These are phyloP conservation scores for Poecilia picta DNA, from an alignment of 2,797 vertebrate genomes.

Conservation along the genomic window DNA sequence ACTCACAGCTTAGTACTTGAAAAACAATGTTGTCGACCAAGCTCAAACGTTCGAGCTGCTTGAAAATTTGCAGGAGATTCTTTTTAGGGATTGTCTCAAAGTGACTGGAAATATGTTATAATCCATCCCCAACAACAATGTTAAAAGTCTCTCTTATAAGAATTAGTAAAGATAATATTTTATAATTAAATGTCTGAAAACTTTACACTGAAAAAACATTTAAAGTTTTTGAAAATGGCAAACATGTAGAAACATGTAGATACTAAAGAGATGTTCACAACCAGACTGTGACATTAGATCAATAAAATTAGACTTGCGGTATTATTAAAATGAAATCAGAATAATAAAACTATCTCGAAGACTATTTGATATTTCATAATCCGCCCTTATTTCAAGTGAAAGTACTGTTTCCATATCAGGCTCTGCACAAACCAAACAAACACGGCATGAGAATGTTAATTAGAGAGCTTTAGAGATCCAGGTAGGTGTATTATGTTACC, in stretches of 20 bases:
- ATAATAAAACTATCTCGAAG: not conserved
- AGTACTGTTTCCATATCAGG: constrained; percentile 8
- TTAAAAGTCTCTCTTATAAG: not conserved
- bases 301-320: not conserved
- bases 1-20: not conserved
- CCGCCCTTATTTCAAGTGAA: not conserved
- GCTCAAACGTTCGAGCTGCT: not conserved
- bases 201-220: not conserved
- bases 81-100: not conserved
- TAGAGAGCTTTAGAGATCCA: constrained; percentile 22
- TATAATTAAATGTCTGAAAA: not conserved
- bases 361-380: not conserved
- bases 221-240: not conserved
- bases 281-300: not conserved
- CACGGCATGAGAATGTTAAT: constrained; percentile 19
- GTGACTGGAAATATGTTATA: not conserved
- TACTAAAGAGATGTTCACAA: not conserved
- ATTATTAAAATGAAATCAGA: not conserved
- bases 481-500: constrained; percentile 18
- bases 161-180: not conserved
- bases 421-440: constrained; percentile 14
- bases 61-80: not conserved
- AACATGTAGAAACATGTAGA: not conserved
- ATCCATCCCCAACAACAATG: not conserved
- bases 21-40: not conserved